Evolutionary conservation across 2,888 invertebrate genomes (phyloP).

Genomic region (Aspidiotus rigidus): DNA sequence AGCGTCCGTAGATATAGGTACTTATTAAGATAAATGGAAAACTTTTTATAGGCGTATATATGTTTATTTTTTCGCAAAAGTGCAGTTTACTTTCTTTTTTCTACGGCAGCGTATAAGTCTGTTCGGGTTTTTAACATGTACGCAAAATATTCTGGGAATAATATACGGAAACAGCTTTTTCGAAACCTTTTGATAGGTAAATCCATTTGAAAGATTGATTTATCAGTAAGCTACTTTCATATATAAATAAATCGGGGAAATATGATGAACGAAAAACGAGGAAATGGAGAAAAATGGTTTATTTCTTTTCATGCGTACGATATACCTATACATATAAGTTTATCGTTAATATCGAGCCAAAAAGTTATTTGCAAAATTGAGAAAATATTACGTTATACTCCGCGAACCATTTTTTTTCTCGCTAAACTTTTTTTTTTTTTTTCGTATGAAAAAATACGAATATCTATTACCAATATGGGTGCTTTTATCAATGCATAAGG

Average conservation of each 20-base stretch:
- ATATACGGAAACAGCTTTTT: conserved; percentile 25
- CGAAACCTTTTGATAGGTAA: conserved; percentile 32
- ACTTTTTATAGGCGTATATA: conserved; percentile 7
- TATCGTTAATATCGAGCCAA: conserved; percentile 29
- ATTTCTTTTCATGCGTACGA: conserved; percentile 3
- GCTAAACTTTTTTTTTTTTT: background rate
- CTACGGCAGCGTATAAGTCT: conserved; percentile 5
- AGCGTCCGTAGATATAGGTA: conserved; percentile 3
- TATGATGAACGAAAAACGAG: too few relatives aligned
- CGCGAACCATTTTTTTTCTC: background rate
- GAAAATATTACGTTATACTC: conserved; percentile 16
- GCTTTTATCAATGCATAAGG: conserved; percentile 12
- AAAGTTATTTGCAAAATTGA: conserved; percentile 31
- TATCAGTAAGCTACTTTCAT: conserved; percentile 27
- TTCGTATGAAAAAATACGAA: background rate
- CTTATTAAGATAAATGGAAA: conserved; percentile 31
- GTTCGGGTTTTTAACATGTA: conserved; percentile 1
- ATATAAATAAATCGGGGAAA: conserved; percentile 2
- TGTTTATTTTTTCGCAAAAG: too few relatives aligned
- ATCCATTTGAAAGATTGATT: conserved; percentile 33
- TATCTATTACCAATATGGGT: conserved; percentile 12
- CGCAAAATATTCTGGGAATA: conserved; percentile 25
- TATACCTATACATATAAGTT: background rate
- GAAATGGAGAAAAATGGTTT: conserved; percentile 9
- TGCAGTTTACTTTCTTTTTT: conserved; percentile 1